A percentile compares a stretch with the other conserved stretches of the same genome.
These are phyloP conservation scores for Neolamprologus sp. DNA, from an alignment of 2,113 vertebrate genomes.

Conservation along the genomic window DNA sequence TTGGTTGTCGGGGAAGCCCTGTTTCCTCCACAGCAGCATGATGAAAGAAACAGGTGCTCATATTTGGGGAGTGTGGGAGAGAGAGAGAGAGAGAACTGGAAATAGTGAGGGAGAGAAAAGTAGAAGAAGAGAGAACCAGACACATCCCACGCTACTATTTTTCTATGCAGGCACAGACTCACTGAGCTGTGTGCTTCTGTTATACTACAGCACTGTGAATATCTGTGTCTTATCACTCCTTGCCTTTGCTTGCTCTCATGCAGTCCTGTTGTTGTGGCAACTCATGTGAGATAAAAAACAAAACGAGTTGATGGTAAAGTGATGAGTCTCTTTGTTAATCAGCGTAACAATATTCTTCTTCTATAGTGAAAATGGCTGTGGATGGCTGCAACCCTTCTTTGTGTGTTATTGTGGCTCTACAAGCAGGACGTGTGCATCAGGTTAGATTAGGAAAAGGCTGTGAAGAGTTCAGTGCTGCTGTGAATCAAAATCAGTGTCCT, in stretches of 20 bases:
- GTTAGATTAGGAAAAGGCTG: not conserved
- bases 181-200: not conserved
- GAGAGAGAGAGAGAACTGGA: not conserved
- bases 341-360: not conserved
- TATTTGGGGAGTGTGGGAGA: not conserved
- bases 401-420: not conserved
- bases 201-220: not conserved
- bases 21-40: not conserved
- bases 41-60: conserved; percentile 53
- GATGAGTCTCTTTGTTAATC: not conserved
- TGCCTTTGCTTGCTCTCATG: not conserved
- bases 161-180: not conserved
- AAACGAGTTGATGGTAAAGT: not conserved
- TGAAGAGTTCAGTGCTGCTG: not conserved
- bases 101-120: not conserved
- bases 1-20: conserved; percentile 1
- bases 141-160: not conserved
- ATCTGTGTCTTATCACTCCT: not conserved
- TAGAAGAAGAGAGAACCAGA: conserved; percentile 12
- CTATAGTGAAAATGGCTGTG: not conserved
- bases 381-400: not conserved
- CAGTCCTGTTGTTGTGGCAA: not conserved
- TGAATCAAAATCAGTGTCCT: not conserved
- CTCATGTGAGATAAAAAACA: not conserved
- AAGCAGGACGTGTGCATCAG: not conserved